Conservation (phyloP, 2,113 vertebrate species). For the Thamnophis sirtalis region DNA sequence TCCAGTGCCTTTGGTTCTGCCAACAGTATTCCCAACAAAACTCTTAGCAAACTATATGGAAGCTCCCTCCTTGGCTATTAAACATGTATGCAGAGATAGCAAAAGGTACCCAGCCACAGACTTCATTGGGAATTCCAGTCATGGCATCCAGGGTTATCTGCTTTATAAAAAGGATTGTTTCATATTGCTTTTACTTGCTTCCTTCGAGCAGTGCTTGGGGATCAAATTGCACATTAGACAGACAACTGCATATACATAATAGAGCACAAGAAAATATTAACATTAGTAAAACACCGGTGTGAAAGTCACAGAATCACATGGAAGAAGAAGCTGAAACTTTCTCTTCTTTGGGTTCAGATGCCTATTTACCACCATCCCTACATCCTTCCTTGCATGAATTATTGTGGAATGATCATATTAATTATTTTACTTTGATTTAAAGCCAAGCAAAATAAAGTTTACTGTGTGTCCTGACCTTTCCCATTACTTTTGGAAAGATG, state of each 20-base stretch:
- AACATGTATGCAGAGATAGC: neutral
- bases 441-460: neutral
- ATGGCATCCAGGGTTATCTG: neutral
- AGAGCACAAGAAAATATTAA: neutral
- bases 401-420: neutral
- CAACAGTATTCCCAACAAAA: neutral
- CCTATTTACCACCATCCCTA: neutral
- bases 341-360: neutral
- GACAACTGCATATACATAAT: neutral
- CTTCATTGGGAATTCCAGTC: neutral
- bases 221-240: neutral
- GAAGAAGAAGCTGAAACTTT: neutral
- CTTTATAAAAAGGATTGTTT: neutral
- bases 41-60: neutral
- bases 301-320: neutral
- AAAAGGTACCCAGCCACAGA: neutral
- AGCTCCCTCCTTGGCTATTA: neutral
- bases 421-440: neutral
- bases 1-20: neutral
- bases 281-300: neutral
- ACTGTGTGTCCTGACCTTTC: neutral
- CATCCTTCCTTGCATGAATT: neutral
- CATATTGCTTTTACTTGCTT: neutral
- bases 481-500: neutral
- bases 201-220: neutral